A percentile compares a stretch with the other conserved stretches of the same genome.
Evolutionary conservation across 1,140 invertebrate genomes (phyloP).

Genomic region (Melipona quadrifasciata): DNA sequence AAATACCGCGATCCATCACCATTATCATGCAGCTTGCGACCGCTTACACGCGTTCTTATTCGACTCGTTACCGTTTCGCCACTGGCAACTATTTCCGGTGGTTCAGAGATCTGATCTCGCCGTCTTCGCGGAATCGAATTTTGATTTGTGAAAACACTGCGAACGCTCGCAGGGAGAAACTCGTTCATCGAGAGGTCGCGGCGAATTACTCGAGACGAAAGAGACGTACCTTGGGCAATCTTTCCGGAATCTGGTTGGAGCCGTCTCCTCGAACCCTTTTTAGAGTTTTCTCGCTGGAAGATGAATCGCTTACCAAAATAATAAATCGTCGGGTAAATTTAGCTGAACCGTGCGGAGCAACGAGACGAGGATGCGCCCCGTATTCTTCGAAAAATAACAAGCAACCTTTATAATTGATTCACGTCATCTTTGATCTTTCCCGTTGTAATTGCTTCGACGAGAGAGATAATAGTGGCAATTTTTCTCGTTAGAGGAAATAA

Average conservation of each 20-base stretch:
- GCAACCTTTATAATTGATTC: neutral
- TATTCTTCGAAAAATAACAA: neutral
- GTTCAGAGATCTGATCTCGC: neutral
- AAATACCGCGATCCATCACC: slow-evolving; percentile 39
- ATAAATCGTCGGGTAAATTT: neutral
- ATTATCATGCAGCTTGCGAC: neutral
- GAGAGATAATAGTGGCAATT: neutral
- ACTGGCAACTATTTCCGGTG: too few species aligned
- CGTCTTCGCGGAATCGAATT: neutral
- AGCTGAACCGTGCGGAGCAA: too few species aligned
- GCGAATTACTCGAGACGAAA: neutral
- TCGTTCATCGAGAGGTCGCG: neutral
- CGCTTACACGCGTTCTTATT: neutral
- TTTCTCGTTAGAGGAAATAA: neutral
- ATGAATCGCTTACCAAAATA: neutral
- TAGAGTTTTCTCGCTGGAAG: neutral
- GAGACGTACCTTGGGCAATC: neutral
- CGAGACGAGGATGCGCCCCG: neutral
- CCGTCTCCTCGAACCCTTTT: too few species aligned
- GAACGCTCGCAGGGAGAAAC: neutral
- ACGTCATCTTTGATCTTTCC: neutral
- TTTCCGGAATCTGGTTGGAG: neutral
- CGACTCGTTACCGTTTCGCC: neutral
- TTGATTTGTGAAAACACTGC: neutral
- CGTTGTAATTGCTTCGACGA: neutral